Evolutionary conservation across 2,113 vertebrate species (phyloP), one percentile per base, ranked within the genome.

Genomic region (Antechinus flavipes): DNA sequence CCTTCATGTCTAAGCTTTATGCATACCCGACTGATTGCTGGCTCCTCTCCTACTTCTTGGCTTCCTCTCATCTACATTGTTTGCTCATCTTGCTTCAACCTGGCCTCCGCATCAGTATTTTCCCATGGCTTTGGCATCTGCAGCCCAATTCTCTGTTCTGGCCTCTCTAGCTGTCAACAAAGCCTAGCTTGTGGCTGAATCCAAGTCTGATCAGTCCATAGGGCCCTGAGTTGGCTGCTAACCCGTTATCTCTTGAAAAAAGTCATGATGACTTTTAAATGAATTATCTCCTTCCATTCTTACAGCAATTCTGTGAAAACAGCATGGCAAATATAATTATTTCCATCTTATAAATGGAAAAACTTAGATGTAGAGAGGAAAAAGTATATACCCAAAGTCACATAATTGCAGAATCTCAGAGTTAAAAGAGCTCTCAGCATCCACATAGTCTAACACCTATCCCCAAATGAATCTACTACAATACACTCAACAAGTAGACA

Each of bases 71-170:
- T 84, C 19, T 84, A 84, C 19, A 23, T 84, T 84, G 68, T 84
- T 84, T 84, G 68, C n/a, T 84, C 68, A 84, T 84, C 68, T 42
- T 84, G 68, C 68, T 84, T 84, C 68, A 84, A 84, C 68, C 68
- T 84, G 68, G 68, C 68, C 16, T 84, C 68, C 42, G 16, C n/a
- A 42, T 84, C n/a, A 84, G n/a, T 84, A 84, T 84, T 84, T 84
- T n/a, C 68, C 68, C n/a, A 42, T 84, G 68, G 68, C n/a, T 84
- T 84, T 42, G n/a, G n/a, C 68, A 84, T 84, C 16, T 6, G 5
- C n/a, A 84, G 16, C 22, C 19, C n/a, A n/a, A 23, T 42, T 84
- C 35, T 84, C 68, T 84, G n/a, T 42, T 42, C 68, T 84, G 68
- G 16, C 42, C 68, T 23, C 68, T 14, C n/a, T 42, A 84, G 68